phyloP scores from a whole-genome alignment of 2,797 vertebrate genomes.

The Mormyrus hasselquistii region DNA sequence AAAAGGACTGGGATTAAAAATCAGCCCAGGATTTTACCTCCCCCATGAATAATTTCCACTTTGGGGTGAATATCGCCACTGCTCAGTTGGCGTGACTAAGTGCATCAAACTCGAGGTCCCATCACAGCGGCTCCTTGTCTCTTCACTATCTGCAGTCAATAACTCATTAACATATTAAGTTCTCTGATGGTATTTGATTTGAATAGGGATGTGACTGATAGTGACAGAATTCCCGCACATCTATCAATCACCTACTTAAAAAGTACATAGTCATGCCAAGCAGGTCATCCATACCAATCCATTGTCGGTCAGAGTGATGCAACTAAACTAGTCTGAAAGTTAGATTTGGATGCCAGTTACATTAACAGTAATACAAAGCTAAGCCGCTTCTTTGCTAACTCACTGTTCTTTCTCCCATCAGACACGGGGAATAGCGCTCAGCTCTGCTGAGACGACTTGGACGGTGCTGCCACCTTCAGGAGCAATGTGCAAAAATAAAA shows the following conservation, averaged over 20 bases:
- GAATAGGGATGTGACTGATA: background rate
- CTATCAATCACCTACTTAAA: background rate
- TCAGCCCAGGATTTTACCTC: background rate
- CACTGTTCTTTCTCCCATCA: background rate
- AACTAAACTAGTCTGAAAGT: background rate
- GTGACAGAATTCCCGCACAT: background rate
- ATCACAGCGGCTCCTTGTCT: too few relatives aligned
- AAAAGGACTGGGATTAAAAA: background rate
- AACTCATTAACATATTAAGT: background rate
- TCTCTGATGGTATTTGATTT: background rate
- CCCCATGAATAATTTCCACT: background rate
- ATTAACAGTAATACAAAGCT: background rate
- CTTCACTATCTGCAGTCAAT: background rate
- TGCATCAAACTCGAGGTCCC: background rate
- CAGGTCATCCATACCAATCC: background rate
- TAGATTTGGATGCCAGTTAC: background rate
- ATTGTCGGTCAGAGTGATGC: background rate
- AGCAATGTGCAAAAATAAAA: background rate
- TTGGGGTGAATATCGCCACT: background rate
- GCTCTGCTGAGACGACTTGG: background rate
- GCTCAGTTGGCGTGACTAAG: background rate
- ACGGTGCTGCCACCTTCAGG: slow-evolving; percentile 13
- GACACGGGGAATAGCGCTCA: background rate
- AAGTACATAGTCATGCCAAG: background rate
- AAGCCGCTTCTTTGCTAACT: background rate